Base-by-base conservation (phyloP, 2,888 invertebrate species). In the Noctua janthe region DNA sequence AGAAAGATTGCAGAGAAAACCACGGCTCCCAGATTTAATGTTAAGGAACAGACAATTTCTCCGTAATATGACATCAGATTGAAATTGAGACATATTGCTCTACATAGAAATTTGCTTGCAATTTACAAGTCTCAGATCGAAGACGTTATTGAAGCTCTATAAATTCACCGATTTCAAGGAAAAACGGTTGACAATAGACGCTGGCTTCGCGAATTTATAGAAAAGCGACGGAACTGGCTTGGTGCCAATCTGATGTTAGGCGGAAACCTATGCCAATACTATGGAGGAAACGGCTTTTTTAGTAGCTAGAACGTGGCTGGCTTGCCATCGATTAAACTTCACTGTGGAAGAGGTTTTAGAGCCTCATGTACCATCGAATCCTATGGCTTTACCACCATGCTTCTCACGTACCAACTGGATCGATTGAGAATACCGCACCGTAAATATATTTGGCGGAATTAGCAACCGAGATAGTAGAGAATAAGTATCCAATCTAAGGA, bases 221-320 rank as follows among this genome's bases (percentile, higher is more conserved):
- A 39, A 73, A 39, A 67, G 17, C 10, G 20, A 17, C 54, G 13
- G 62, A 79, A 49, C 66, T 79, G 80, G 80, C 66, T 4, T 4
- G 10, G 6, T 11, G 80, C 80, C 80, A 80, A 80, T 39, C 29
- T 80, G 73, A 74, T 80, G 73, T 67, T 23, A 74, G 13, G 17
- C 56, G 56, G 49, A 56, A 67, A 79, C 23, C 39, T 67, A 23
- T 23, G 80, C 80, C 80, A 79, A 80, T 49, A 56, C 1, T 67
- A 2, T 39, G 23, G 29, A 74, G 66, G 39, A 74, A 80, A 49
- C 13, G 15, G 47, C 7, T 66, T 47, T 43, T 72, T 79, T 72
- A 47, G 47, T 5, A 6, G 54, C 23, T 10, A 47, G 35, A 80
- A 35, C 47, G 80, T 39, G 71, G 13, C 2, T 1, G 20, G 13